A percentile compares a stretch with the other conserved stretches of the same genome.
Conservation (phyloP, 1,140 invertebrate genomes). For the Aphaenogaster floridana region DNA sequence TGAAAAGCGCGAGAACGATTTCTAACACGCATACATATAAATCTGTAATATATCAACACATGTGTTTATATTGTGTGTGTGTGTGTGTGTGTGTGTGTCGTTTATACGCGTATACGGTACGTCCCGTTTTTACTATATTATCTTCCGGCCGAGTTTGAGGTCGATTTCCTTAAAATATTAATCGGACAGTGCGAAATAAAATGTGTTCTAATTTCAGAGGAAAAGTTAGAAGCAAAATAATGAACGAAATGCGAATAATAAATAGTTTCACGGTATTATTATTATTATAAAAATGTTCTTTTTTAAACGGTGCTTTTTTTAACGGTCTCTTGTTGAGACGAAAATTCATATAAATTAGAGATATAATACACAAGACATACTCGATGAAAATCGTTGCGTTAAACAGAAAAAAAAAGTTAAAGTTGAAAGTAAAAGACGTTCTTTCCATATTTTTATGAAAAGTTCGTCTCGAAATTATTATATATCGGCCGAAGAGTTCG, state of each 20-base stretch:
- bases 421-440: neutral
- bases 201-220: neutral
- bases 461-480: slow-evolving; percentile 3
- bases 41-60: slow-evolving; percentile 40
- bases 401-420: neutral
- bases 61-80: slow-evolving; percentile 28
- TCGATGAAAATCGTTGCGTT: neutral
- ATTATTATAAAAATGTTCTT: neutral
- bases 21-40: slow-evolving; percentile 37
- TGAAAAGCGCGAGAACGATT: slow-evolving; percentile 41
- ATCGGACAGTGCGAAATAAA: neutral
- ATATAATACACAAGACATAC: neutral
- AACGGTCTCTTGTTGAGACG: neutral
- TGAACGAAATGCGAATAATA: neutral
- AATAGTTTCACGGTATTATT: neutral
- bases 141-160: neutral
- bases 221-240: neutral
- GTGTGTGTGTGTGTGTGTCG: neutral
- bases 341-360: neutral
- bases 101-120: neutral
- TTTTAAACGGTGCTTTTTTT: neutral
- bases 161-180: neutral
- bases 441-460: neutral
- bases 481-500: neutral
- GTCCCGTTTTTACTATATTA: slow-evolving; percentile 28